A percentile compares a stretch with the other conserved stretches of the same genome.
Evolutionary conservation across 2,888 invertebrate genomes (phyloP).

Genomic region (Gymnosoma rotundatum): DNA sequence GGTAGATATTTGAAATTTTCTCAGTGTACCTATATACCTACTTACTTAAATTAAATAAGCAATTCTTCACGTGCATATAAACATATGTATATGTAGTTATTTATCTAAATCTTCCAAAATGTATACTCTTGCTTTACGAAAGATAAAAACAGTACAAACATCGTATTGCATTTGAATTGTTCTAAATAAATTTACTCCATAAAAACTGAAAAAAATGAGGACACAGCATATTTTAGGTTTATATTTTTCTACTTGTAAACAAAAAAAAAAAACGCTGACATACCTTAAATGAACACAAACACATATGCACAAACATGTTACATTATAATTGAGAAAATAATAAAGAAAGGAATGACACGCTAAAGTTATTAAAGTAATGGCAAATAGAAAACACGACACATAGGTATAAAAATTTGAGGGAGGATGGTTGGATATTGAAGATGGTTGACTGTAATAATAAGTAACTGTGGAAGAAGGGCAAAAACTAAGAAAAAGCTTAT

Average conservation of each 20-base stretch:
- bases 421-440: slow-evolving; percentile 18
- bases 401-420: slow-evolving; percentile 3
- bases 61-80: no score
- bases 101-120: no score
- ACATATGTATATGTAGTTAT: no score
- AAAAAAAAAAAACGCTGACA: slow-evolving; percentile 65
- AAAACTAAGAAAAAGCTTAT: slow-evolving; percentile 17
- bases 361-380: not conserved
- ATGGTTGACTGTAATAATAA: slow-evolving; percentile 16
- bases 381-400: not conserved
- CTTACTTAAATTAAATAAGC: no score
- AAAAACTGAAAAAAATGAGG: slow-evolving; percentile 31
- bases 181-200: not conserved
- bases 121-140: not conserved
- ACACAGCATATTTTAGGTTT: slow-evolving; percentile 42
- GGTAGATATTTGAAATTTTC: no score
- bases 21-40: no score
- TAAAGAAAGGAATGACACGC: not conserved
- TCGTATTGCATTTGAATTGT: not conserved
- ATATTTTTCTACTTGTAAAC: slow-evolving; percentile 57
- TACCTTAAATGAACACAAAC: slow-evolving; percentile 39
- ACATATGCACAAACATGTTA: not conserved
- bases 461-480: not conserved
- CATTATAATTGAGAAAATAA: not conserved
- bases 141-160: not conserved